Evolutionary conservation across 2,888 invertebrate species (phyloP).

Genomic region (Tetragonula carbonaria): DNA sequence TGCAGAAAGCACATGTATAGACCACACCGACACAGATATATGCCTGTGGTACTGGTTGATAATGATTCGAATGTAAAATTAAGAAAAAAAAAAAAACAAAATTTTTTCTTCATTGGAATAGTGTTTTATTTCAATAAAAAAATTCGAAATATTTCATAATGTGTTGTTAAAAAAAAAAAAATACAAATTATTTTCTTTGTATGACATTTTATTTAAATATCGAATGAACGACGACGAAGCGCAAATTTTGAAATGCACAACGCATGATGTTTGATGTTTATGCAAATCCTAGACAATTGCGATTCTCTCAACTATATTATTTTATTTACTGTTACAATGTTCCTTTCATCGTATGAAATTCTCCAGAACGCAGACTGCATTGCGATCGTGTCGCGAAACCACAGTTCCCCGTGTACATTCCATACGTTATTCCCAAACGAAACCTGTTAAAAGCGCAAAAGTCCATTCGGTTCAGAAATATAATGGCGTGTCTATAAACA

Average conservation of each 20-base stretch:
- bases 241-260: background rate
- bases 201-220: background rate
- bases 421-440: background rate
- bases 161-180: too few species aligned
- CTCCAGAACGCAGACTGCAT: too few species aligned
- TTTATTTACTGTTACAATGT: background rate
- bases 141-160: too few species aligned
- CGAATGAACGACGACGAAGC: background rate
- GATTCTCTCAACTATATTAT: background rate
- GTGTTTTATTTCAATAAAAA: too few species aligned
- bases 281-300: background rate
- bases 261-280: too few species aligned
- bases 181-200: background rate
- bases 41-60: too few species aligned
- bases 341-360: too few species aligned
- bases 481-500: constrained; percentile 29
- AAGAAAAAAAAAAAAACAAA: too few species aligned
- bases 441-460: constrained; percentile 14
- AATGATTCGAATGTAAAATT: too few species aligned
- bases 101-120: background rate
- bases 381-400: background rate
- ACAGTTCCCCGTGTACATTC: background rate
- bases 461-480: constrained; percentile 17
- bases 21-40: too few species aligned
- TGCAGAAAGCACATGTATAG: too few species aligned